Conservation (phyloP, 2,888 invertebrate genomes). For the Tinea pellionella region DNA sequence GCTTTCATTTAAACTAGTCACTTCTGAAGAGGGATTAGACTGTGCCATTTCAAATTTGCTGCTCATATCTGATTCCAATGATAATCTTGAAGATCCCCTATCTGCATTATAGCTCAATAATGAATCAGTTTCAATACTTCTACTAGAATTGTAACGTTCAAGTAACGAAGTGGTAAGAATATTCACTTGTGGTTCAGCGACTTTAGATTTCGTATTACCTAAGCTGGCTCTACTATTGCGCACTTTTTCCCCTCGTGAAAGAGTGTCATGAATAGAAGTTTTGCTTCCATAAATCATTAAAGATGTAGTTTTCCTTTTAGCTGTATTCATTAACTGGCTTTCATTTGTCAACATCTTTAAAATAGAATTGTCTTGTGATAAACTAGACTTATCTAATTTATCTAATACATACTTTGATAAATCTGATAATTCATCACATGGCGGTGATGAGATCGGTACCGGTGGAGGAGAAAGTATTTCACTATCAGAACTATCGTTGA, state of each 20-base stretch:
- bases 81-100: constrained; percentile 54
- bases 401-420: constrained; percentile 63
- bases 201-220: constrained; percentile 42
- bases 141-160: constrained; percentile 45
- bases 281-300: constrained; percentile 64
- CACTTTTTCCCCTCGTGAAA: constrained; percentile 61
- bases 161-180: constrained; percentile 38
- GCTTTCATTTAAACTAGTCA: constrained; percentile 48
- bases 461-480: constrained; percentile 84
- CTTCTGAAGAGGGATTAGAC: constrained; percentile 54
- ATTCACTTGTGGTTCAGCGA: constrained; percentile 31
- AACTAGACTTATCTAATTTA: constrained; percentile 59
- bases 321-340: constrained; percentile 55
- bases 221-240: constrained; percentile 58
- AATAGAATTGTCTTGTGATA: constrained; percentile 58
- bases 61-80: constrained; percentile 59
- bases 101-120: constrained; percentile 57
- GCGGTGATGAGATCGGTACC: constrained; percentile 80
- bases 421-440: constrained; percentile 77
- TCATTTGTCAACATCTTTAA: constrained; percentile 59
- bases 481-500: constrained; percentile 84
- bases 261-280: constrained; percentile 63
- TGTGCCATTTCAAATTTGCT: constrained; percentile 59
- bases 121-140: constrained; percentile 53
- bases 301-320: constrained; percentile 57